These are phyloP conservation scores for Eupithecia abbreviata DNA, from an alignment of 2,888 invertebrate species.

Conservation along the genomic window DNA sequence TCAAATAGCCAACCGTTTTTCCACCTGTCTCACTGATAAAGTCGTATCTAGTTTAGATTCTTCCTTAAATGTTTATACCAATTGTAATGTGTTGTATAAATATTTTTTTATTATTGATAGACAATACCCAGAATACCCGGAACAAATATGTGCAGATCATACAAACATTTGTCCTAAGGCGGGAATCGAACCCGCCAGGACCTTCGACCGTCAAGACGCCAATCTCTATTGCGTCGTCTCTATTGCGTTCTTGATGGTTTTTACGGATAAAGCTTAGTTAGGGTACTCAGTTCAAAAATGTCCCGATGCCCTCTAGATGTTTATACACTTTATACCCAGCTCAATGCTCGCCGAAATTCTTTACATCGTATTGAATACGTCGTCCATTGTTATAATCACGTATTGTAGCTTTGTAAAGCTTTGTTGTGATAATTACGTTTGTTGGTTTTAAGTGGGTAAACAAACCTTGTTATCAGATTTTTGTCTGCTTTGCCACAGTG, in stretches of 20 bases:
- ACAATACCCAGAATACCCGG: too few relatives aligned
- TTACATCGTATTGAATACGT: conserved; percentile 29
- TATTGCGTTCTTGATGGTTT: background rate
- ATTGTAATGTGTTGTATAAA: too few relatives aligned
- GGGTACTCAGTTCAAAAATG: background rate
- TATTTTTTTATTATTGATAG: too few relatives aligned
- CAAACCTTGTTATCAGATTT: conserved; percentile 40
- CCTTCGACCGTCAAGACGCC: too few relatives aligned
- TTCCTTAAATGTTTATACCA: too few relatives aligned
- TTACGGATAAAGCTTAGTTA: background rate
- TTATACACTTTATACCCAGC: conserved; percentile 64
- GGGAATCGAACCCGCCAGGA: too few relatives aligned
- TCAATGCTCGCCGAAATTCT: conserved; percentile 40
- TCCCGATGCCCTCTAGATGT: conserved; percentile 59
- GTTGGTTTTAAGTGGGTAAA: conserved; percentile 45
- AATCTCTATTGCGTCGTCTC: too few relatives aligned
- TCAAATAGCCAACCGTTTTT: too few relatives aligned
- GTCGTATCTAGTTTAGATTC: too few relatives aligned
- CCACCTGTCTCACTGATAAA: too few relatives aligned
- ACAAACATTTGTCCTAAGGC: too few relatives aligned
- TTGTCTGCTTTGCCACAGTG: conserved; percentile 17
- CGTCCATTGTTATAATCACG: conserved; percentile 42
- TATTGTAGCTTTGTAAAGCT: conserved; percentile 44
- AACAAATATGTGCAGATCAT: too few relatives aligned
- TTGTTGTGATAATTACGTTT: conserved; percentile 40